Conservation (phyloP, 1,140 invertebrate species). For the Dicyema japonicum region DNA sequence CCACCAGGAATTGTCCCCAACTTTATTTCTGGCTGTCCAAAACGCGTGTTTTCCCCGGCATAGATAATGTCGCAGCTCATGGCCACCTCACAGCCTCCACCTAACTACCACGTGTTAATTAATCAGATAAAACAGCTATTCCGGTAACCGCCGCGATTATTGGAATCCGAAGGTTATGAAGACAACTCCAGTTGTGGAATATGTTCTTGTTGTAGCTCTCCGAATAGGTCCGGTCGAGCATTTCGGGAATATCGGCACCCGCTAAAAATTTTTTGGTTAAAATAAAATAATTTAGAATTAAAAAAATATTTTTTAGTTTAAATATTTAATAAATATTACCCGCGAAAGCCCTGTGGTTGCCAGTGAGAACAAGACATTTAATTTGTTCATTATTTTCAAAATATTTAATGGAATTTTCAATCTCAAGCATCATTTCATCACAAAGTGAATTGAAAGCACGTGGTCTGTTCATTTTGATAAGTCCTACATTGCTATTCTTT, state of each 20-base stretch:
- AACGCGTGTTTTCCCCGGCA: conserved; percentile 77
- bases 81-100: conserved; percentile 78
- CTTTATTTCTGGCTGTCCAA: conserved; percentile 81
- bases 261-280: no score
- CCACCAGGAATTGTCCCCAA: conserved; percentile 86
- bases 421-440: conserved; percentile 46
- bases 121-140: no score
- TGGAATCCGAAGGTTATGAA: conserved; percentile 45
- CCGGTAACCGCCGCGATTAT: conserved; percentile 95
- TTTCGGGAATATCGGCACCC: conserved; percentile 89
- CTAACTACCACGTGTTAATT: no score
- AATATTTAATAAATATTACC: no score
- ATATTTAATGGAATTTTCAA: conserved; percentile 31
- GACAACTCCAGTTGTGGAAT: conserved; percentile 39
- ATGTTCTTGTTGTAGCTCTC: conserved; percentile 36
- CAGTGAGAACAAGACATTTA: conserved; percentile 65
- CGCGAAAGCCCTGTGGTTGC: conserved; percentile 73
- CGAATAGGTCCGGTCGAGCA: conserved; percentile 43
- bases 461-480: conserved; percentile 57
- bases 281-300: no score
- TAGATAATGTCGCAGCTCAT: conserved; percentile 99
- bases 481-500: conserved; percentile 48
- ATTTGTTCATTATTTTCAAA: conserved; percentile 41
- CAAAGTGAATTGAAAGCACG: conserved; percentile 73
- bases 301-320: conserved; percentile 4